A percentile compares a stretch with the other conserved stretches of the same genome.
phyloP scores from a whole-genome alignment of 1,140 invertebrate species.

The Arion vulgaris region DNA sequence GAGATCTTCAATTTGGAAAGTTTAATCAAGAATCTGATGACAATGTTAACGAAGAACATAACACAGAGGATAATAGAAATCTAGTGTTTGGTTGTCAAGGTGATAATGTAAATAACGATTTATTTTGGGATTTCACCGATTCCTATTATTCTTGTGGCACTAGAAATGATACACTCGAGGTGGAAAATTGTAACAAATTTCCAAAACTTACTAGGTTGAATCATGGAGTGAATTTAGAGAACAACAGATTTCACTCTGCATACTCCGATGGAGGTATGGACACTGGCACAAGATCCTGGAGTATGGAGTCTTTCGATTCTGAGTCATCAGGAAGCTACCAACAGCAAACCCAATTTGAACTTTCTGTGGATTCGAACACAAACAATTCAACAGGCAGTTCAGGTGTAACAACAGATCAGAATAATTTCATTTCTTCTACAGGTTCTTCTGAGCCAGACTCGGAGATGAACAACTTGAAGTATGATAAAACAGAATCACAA shows the following conservation, averaged over 20 bases:
- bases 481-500: not conserved
- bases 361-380: slow-evolving; percentile 58
- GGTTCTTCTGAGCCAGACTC: not conserved
- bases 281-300: slow-evolving; percentile 24
- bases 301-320: not conserved
- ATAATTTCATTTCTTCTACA: not conserved
- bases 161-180: not conserved
- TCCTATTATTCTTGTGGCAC: not conserved
- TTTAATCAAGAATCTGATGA: not conserved
- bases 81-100: not conserved
- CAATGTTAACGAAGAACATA: not conserved
- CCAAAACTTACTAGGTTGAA: not conserved
- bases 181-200: no score
- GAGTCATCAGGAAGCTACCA: slow-evolving; percentile 16
- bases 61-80: not conserved
- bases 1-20: slow-evolving; percentile 40
- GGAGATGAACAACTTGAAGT: not conserved
- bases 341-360: slow-evolving; percentile 56
- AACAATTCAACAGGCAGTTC: slow-evolving; percentile 9
- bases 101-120: not conserved
- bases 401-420: not conserved
- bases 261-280: not conserved
- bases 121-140: not conserved
- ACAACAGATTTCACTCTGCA: not conserved
- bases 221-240: not conserved